phyloP scores from a whole-genome alignment of 2,113 vertebrate species.

The Nycticorax nycticorax region DNA sequence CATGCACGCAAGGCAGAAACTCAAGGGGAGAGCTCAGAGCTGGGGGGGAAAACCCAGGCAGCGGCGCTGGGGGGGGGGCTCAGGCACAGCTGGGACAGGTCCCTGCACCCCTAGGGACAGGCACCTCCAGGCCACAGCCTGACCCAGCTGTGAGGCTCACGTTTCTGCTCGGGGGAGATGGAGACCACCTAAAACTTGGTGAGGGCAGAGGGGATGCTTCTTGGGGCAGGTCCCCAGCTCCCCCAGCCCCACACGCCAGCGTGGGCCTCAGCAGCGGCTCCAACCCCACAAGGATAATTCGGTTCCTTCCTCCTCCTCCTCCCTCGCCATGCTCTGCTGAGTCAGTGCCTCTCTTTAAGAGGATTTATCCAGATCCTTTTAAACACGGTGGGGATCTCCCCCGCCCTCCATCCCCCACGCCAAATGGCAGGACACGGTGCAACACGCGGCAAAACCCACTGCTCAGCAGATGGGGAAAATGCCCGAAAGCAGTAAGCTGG shows the following conservation, averaged over 20 bases:
- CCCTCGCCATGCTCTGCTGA: constrained; percentile 10
- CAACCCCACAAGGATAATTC: neutral
- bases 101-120: neutral
- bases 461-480: constrained; percentile 2
- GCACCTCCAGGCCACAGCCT: neutral
- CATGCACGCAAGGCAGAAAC: fast-evolving
- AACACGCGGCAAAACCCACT: neutral
- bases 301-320: neutral
- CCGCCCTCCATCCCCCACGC: neutral
- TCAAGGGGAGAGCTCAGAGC: neutral
- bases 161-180: neutral
- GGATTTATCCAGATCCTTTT: constrained; percentile 40
- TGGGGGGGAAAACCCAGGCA: neutral
- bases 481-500: fast-evolving
- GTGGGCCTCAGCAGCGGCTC: fast-evolving
- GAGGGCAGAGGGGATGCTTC: neutral
- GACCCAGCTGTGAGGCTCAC: fast-evolving
- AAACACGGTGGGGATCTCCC: neutral
- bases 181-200: neutral
- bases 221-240: neutral
- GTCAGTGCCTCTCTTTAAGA: constrained; percentile 42
- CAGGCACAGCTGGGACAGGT: neutral
- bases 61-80: neutral
- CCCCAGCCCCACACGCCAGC: neutral
- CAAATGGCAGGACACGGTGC: neutral